These are phyloP conservation scores for Pangasianodon gigas DNA, from an alignment of 2,113 vertebrate genomes.

Conservation along the genomic window DNA sequence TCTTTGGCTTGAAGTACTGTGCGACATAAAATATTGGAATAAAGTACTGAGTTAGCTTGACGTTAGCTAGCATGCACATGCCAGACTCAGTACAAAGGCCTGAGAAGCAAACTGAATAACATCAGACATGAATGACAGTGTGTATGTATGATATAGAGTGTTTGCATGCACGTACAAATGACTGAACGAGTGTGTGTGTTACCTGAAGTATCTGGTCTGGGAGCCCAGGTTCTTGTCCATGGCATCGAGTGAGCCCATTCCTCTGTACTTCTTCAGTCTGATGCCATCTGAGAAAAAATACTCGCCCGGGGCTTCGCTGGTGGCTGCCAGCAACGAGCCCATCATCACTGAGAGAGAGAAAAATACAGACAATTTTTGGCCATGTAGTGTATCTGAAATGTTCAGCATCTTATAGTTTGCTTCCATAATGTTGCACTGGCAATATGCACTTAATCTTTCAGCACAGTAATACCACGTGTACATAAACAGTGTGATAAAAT, in stretches of 20 bases:
- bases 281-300: conserved; percentile 99
- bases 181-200: conserved; percentile 7
- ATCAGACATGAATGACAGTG: not conserved
- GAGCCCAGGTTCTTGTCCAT: conserved; percentile 99
- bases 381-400: no score
- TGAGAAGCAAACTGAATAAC: not conserved
- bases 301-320: conserved; percentile 92
- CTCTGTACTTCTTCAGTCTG: conserved; percentile 93
- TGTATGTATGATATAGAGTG: not conserved
- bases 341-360: conserved; percentile 86
- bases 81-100: not conserved
- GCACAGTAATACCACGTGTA: no score
- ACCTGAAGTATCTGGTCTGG: conserved; percentile 97
- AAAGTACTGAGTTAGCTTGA: not conserved
- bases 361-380: not conserved
- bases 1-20: not conserved
- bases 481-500: no score
- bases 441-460: no score
- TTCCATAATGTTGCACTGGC: no score
- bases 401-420: no score
- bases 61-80: not conserved
- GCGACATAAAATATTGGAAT: no score
- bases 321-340: conserved; percentile 95
- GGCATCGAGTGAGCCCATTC: conserved; percentile 96
- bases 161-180: not conserved